phyloP scores from a whole-genome alignment of 2,888 invertebrate species.

The Nomada ferruginata region DNA sequence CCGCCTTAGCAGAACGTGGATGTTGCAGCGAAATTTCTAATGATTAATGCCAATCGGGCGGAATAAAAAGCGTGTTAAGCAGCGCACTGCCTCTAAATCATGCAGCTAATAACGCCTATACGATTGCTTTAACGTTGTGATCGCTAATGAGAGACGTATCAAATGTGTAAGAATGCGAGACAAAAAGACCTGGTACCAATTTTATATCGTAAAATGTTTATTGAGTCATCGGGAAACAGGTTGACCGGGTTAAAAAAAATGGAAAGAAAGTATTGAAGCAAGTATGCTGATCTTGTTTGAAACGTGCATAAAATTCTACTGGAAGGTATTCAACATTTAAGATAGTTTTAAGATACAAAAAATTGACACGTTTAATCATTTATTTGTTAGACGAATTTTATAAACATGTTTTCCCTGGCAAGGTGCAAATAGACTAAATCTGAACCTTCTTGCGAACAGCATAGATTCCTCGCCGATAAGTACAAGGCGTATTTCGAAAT shows the following conservation, averaged over 20 bases:
- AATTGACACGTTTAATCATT: too few relatives aligned
- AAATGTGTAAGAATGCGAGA: neutral
- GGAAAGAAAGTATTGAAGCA: neutral
- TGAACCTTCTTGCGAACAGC: too few relatives aligned
- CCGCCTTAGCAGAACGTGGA: too few relatives aligned
- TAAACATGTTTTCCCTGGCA: too few relatives aligned
- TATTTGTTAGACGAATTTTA: too few relatives aligned
- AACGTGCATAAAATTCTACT: neutral
- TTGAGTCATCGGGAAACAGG: neutral
- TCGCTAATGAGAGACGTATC: too few relatives aligned
- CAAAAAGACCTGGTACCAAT: neutral
- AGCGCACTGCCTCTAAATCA: neutral
- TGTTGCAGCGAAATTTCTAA: neutral
- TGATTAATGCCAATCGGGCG: neutral
- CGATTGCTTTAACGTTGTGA: neutral
- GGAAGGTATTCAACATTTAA: too few relatives aligned
- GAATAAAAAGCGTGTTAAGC: neutral
- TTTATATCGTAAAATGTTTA: neutral
- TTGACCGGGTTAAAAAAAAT: slow-evolving; percentile 12
- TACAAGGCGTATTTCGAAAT: too few relatives aligned
- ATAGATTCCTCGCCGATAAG: too few relatives aligned
- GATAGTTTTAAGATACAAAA: too few relatives aligned
- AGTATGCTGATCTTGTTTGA: too few relatives aligned
- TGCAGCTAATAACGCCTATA: neutral
- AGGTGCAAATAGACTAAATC: too few relatives aligned